Evolutionary conservation across 2,888 invertebrate species (phyloP), one percentile per base, ranked within the genome.

Genomic region (Tillus elongatus): DNA sequence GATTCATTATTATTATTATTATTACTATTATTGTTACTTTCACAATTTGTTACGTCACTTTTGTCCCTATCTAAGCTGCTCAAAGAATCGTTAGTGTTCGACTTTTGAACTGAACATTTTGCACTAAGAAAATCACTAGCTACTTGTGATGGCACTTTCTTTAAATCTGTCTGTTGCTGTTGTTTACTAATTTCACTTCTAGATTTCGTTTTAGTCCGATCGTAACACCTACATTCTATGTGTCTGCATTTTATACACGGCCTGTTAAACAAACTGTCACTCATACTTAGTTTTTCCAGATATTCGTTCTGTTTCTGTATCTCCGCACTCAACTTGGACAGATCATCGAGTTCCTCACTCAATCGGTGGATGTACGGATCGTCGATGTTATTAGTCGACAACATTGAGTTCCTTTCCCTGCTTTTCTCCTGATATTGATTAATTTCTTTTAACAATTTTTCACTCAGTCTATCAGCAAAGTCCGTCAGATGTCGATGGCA

Each of bases 391-490:
- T 72, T 71, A 49, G 72, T 62, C 42, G 72, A 69, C 47, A 69
- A 67, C 24, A 71, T 58, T 41, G 68, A 67, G 51, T 69, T 54
- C 69, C 68, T 57, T 68, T 68, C 31, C 65, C 64, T 61, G 67
- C 70, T 40, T 66, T 63, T 57, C 66, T 67, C 45, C 65, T 68
- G 45, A 66, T 75, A 59, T 64, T 72, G 60, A 54, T 86, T 84
- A 44, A 86, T 78, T 64, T 87, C 85, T 45, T 81, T 78, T 37
- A 85, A 70, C 42, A 88, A 66, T 58, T 85, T 85, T 55, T 84
- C 84, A 55, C 83, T 83, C n/a, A 87, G 66, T 56, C 82, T 79
- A 55, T 87, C 86, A 1, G 86, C 85, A 52, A 86, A 85, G 52
- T 85, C 83, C 2, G 79, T 79, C 42, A 86, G 68, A 56, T 85